Conservation (phyloP, 2,797 vertebrate species). For the Molothrus ater region DNA sequence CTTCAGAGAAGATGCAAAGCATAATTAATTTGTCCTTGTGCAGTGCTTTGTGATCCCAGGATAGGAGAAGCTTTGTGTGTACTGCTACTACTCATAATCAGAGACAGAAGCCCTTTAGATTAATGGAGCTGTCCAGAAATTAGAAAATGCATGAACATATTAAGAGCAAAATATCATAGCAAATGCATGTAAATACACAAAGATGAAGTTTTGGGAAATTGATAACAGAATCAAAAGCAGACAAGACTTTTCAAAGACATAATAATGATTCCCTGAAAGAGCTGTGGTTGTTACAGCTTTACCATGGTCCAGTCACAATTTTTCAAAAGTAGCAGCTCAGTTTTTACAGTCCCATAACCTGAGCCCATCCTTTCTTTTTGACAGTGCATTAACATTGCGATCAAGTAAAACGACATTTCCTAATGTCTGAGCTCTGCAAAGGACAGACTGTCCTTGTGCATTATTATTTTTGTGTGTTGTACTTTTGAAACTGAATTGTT, state of each 20-base stretch:
- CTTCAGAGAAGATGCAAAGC: not conserved
- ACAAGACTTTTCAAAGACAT: conserved; percentile 13
- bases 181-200: conserved; percentile 6
- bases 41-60: not conserved
- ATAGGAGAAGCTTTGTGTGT: not conserved
- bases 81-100: not conserved
- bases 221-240: conserved; percentile 4
- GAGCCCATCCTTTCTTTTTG: not conserved
- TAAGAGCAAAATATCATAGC: not conserved
- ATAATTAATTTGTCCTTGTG: conserved; percentile 20
- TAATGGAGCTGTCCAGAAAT: not conserved
- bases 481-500: not conserved
- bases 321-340: not conserved
- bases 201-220: not conserved
- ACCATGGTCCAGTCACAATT: not conserved
- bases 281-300: not conserved
- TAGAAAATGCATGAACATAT: not conserved
- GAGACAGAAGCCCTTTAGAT: not conserved
- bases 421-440: not conserved
- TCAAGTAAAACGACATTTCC: not conserved
- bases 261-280: not conserved
- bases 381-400: not conserved
- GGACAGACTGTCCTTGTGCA: not conserved
- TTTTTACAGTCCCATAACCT: not conserved
- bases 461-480: not conserved